Evolutionary conservation across 2,888 invertebrate genomes (phyloP).

Genomic region (Netelia inedita): DNA sequence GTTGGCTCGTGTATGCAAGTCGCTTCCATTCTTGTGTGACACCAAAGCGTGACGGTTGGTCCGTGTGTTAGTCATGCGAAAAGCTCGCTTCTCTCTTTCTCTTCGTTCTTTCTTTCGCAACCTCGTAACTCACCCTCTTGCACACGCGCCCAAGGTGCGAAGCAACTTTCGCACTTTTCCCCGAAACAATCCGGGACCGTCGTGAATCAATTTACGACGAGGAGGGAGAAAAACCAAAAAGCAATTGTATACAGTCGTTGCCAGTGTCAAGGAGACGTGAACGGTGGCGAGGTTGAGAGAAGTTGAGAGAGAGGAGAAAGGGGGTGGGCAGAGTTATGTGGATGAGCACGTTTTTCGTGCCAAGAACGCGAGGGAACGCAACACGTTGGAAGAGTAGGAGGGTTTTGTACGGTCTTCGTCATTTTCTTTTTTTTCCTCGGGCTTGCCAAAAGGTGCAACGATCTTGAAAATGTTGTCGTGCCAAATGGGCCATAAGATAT

Average conservation of each 20-base stretch:
- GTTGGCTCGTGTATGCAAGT: conserved; percentile 30
- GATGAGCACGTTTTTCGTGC: conserved; percentile 44
- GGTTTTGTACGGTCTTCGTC: background rate
- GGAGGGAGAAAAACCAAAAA: conserved; percentile 53
- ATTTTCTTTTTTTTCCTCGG: conserved; percentile 7
- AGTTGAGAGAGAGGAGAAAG: background rate
- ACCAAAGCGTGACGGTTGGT: background rate
- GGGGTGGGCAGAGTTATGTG: background rate
- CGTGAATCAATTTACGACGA: conserved; percentile 64
- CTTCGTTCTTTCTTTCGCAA: conserved; percentile 54
- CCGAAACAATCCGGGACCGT: conserved; percentile 52
- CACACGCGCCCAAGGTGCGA: background rate
- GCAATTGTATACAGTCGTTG: conserved; percentile 7
- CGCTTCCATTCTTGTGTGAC: background rate
- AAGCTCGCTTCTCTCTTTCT: conserved; percentile 18
- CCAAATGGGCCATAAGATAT: conserved; percentile 11
- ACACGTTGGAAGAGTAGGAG: conserved; percentile 42
- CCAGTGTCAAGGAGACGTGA: conserved; percentile 49
- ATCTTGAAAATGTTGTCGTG: conserved; percentile 28
- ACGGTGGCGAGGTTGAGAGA: background rate
- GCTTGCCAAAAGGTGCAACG: conserved; percentile 45
- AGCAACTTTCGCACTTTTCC: conserved; percentile 63
- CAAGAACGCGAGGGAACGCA: conserved; percentile 51
- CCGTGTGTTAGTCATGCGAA: conserved; percentile 24
- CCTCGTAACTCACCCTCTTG: conserved; percentile 55